Percentiles rank a stretch among this genome's conserved stretches.
These are phyloP conservation scores for Danio jaintianensis DNA, from an alignment of 2,797 vertebrate genomes.

Conservation along the genomic window DNA sequence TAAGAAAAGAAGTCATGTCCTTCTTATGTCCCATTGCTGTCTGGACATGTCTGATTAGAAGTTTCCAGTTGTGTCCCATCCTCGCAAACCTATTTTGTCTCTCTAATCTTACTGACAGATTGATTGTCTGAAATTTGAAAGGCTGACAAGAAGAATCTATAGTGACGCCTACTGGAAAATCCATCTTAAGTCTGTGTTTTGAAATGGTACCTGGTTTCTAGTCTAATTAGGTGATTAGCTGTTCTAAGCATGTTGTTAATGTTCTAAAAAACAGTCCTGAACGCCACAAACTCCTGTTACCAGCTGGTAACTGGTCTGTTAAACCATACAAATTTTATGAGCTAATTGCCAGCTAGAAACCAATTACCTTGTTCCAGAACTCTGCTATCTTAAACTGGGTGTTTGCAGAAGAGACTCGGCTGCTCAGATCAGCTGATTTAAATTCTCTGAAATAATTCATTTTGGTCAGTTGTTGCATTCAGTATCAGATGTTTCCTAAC, in stretches of 20 bases:
- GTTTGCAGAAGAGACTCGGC: background rate
- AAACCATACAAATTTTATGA: background rate
- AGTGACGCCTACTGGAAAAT: background rate
- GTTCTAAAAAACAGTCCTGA: background rate
- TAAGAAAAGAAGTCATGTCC: background rate
- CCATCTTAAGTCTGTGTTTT: background rate
- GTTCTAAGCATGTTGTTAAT: background rate
- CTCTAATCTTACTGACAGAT: slow-evolving; percentile 39
- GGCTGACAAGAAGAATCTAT: slow-evolving; percentile 30
- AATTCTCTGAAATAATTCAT: background rate
- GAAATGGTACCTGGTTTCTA: background rate
- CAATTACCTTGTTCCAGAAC: background rate
- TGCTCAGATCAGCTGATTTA: background rate
- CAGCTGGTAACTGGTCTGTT: background rate
- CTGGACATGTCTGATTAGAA: slow-evolving; percentile 3
- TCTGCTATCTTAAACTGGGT: background rate
- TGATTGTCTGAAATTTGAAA: slow-evolving; percentile 7
- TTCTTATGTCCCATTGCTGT: background rate
- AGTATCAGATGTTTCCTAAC: background rate
- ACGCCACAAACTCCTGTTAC: background rate
- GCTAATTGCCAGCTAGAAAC: background rate
- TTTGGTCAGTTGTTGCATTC: background rate
- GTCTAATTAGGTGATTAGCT: background rate
- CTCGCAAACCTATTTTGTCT: slow-evolving; percentile 13
- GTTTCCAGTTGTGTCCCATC: background rate